These are phyloP conservation scores for Oryzaephilus surinamensis DNA, from an alignment of 1,140 invertebrate species.

Conservation along the genomic window DNA sequence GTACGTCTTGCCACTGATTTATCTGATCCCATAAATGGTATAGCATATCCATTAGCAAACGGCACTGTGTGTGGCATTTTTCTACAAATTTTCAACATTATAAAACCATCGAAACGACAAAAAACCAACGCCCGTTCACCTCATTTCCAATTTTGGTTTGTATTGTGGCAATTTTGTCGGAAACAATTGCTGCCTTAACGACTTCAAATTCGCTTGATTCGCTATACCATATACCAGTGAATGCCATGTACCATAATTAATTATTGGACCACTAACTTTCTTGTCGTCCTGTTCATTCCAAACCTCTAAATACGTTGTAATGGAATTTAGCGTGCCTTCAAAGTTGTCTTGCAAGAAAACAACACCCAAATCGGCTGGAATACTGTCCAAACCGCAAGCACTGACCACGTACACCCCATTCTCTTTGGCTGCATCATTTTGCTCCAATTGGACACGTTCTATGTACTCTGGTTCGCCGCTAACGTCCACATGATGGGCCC, in stretches of 20 bases:
- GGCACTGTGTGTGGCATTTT: slow-evolving; percentile 49
- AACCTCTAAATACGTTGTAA: slow-evolving; percentile 58
- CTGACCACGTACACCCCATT: slow-evolving; percentile 73
- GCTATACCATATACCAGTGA: slow-evolving; percentile 65
- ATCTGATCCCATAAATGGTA: slow-evolving; percentile 73
- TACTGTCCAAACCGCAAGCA: slow-evolving; percentile 83
- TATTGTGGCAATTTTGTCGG: slow-evolving; percentile 51
- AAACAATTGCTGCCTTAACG: slow-evolving; percentile 53
- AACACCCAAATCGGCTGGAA: slow-evolving; percentile 79
- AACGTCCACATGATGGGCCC: slow-evolving; percentile 83
- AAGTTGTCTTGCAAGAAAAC: slow-evolving; percentile 65
- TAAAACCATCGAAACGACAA: slow-evolving; percentile 2
- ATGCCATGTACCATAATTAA: slow-evolving; percentile 76
- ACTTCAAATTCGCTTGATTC: slow-evolving; percentile 48
- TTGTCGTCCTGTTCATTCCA: slow-evolving; percentile 28
- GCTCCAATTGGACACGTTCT: slow-evolving; percentile 73
- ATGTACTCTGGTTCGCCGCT: slow-evolving; percentile 83
- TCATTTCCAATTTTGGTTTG: slow-evolving; percentile 46
- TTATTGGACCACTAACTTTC: slow-evolving; percentile 22
- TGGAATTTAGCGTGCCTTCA: slow-evolving; percentile 59
- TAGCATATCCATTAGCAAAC: slow-evolving; percentile 54
- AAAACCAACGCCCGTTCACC: slow-evolving; percentile 27
- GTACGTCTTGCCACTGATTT: slow-evolving; percentile 64
- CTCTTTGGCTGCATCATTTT: slow-evolving; percentile 64
- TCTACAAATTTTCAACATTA: slow-evolving; percentile 37